Conservation (phyloP, 2,113 vertebrate genomes). For the Actenoides hombroni region DNA sequence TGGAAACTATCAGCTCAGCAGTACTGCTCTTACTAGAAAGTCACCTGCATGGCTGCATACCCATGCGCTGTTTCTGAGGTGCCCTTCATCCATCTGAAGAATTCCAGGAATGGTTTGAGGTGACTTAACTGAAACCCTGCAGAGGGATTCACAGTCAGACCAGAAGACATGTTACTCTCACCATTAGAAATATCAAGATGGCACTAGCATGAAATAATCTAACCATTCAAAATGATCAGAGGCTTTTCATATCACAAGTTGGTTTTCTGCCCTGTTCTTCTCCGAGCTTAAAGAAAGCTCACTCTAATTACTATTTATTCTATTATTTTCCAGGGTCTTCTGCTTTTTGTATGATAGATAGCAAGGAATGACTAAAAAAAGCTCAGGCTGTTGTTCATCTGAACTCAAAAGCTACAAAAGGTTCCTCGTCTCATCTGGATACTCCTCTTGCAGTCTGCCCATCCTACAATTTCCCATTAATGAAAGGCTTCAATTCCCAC, state of each 20-base stretch:
- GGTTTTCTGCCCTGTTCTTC: neutral
- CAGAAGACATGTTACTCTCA: neutral
- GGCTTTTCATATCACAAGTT: neutral
- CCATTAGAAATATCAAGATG: neutral
- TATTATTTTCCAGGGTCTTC: neutral
- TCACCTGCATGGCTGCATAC: neutral
- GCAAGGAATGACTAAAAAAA: neutral
- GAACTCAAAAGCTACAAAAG: neutral
- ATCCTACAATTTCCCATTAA: too few relatives aligned
- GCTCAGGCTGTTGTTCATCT: neutral
- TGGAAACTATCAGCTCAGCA: neutral
- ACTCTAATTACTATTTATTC: neutral
- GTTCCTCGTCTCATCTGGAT: neutral
- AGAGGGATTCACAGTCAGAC: neutral
- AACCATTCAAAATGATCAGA: neutral
- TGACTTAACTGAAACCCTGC: neutral
- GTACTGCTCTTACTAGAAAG: neutral
- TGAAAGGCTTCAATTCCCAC: neutral
- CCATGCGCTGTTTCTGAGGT: neutral
- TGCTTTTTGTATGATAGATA: neutral
- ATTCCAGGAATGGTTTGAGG: neutral
- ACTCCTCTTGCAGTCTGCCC: neutral
- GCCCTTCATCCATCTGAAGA: neutral
- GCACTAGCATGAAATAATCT: neutral
- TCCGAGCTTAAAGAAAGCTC: neutral